These are phyloP conservation scores for Philereme vetulata DNA, from an alignment of 2,888 invertebrate genomes.

Conservation along the genomic window DNA sequence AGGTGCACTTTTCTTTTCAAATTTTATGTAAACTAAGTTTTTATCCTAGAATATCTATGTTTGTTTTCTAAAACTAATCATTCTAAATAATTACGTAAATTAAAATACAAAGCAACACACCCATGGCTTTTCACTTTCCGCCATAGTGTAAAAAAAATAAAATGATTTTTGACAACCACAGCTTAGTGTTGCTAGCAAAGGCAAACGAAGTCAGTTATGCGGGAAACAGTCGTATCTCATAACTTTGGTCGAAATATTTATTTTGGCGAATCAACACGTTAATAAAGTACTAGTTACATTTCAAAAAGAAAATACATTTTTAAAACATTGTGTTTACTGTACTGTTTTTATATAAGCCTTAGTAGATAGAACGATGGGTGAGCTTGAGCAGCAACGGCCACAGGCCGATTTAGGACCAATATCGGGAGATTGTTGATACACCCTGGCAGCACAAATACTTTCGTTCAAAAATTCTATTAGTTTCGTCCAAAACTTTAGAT, in stretches of 20 bases:
- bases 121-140: constrained; percentile 73
- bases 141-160: constrained; percentile 57
- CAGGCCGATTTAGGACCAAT: too few relatives aligned
- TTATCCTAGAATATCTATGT: constrained; percentile 9
- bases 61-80: constrained; percentile 12
- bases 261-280: too few relatives aligned
- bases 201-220: background rate
- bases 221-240: background rate
- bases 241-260: too few relatives aligned
- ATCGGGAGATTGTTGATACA: too few relatives aligned
- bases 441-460: too few relatives aligned
- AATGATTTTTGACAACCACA: constrained; percentile 3
- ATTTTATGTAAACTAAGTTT: constrained; percentile 9
- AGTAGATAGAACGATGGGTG: too few relatives aligned
- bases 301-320: too few relatives aligned
- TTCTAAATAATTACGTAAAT: constrained; percentile 36
- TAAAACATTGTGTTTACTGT: too few relatives aligned
- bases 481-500: background rate
- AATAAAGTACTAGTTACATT: too few relatives aligned
- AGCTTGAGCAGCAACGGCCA: too few relatives aligned
- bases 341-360: too few relatives aligned
- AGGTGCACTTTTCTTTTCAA: background rate
- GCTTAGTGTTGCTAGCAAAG: constrained; percentile 37
- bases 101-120: constrained; percentile 74
- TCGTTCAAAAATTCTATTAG: too few relatives aligned